Evolutionary conservation across 2,113 vertebrate genomes (phyloP), one percentile per base, ranked within the genome.

Genomic region (Ceratotherium simum): DNA sequence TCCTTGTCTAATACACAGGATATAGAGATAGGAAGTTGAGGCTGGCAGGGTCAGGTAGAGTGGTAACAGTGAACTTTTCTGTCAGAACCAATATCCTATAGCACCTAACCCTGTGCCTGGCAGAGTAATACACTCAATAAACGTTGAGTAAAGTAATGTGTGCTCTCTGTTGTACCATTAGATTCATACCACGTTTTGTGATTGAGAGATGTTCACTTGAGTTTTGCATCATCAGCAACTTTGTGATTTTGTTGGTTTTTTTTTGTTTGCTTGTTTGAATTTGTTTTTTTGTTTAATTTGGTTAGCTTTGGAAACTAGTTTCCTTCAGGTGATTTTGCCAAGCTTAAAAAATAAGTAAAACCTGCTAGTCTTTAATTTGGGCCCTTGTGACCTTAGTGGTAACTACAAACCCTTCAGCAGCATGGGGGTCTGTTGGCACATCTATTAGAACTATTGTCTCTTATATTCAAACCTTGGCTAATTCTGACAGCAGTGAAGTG

Each of bases 321-420:
- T 93, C 83, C 90, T 56, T 85, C 42, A 64, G 14, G 33, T 96
- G n/a, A 84, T 91, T 76, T 72, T 92, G 65, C 18, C 76, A 90
- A 51, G 39, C 76, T 94, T 36, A 29, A 85, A 75, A 79, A 79
- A 42, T 76, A 76, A 91, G 9, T 79, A 70, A 91, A 96, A 73
- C 54, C 36, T 79, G 13, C 16, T 17, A 8, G 82, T 72, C 69
- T 82, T 92, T 89, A 60, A 70, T 93, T 51, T 67, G 60, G 56
- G 54, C 17, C 51, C 18, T 36, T 87, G 60, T 90, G 48, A 90
- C 79, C n/a, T 76, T 51, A 46, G 25, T 54, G 58, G 14, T 46
- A 69, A 79, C 65, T 87, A n/a, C 10, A 58, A 69, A 80, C n/a
- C 10, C 33, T 75, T 91, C 62, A 88, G 78, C 36, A 56, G 78